These are phyloP conservation scores for Drosophila diplacantha DNA, from an alignment of 2,888 invertebrate species.

Conservation along the genomic window DNA sequence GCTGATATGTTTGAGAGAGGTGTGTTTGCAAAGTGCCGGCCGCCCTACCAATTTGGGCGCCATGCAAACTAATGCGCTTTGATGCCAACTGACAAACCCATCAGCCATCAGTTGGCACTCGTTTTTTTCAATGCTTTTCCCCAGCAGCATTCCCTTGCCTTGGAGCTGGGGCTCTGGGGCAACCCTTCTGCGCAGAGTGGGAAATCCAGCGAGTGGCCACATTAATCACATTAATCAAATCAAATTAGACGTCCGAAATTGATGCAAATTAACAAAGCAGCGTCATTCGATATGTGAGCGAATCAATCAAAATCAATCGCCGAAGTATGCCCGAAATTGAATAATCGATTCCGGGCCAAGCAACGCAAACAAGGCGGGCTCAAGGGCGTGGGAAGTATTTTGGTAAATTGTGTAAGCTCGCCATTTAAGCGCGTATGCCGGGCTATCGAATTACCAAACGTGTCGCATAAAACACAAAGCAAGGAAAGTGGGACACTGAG, in stretches of 20 bases:
- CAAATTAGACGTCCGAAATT: slow-evolving; percentile 45
- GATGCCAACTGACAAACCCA: slow-evolving; percentile 56
- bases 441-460: slow-evolving; percentile 63
- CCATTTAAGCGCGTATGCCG: slow-evolving; percentile 47
- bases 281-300: slow-evolving; percentile 55
- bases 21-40: slow-evolving; percentile 32
- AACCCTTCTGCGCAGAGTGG: slow-evolving; percentile 27
- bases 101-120: slow-evolving; percentile 17
- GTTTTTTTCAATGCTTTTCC: not conserved
- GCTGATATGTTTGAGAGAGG: slow-evolving; percentile 58
- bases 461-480: slow-evolving; percentile 34
- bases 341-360: slow-evolving; percentile 63
- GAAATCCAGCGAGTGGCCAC: slow-evolving; percentile 12
- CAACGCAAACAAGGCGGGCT: slow-evolving; percentile 16
- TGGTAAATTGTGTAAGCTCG: slow-evolving; percentile 40
- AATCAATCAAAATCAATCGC: slow-evolving; percentile 68
- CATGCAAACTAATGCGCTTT: slow-evolving; percentile 69
- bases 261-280: slow-evolving; percentile 57
- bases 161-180: not conserved
- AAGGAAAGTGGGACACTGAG: slow-evolving; percentile 1
- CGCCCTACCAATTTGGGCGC: slow-evolving; percentile 67
- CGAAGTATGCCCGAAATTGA: slow-evolving; percentile 60
- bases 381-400: slow-evolving; percentile 19
- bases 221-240: slow-evolving; percentile 62
- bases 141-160: slow-evolving; percentile 17